These are phyloP conservation scores for Otolemur crassicaudatus DNA, from an alignment of 2,797 vertebrate genomes.

Conservation along the genomic window DNA sequence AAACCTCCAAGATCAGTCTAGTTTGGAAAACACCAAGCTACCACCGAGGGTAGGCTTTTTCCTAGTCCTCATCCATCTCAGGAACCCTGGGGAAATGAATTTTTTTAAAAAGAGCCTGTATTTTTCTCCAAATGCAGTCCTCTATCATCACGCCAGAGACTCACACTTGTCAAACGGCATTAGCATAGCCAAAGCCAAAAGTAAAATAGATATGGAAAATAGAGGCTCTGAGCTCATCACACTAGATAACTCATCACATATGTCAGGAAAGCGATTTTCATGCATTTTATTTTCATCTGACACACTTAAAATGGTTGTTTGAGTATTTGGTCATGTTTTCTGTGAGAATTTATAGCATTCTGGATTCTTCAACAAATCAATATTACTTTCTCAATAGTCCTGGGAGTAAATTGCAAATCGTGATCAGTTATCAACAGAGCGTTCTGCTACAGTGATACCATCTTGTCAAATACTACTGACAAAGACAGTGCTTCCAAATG, in stretches of 20 bases:
- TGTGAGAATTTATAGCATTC: conserved; percentile 42
- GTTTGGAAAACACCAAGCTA: conserved; percentile 10
- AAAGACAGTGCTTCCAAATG: conserved; percentile 46
- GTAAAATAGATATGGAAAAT: conserved; percentile 24
- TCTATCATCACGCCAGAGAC: neutral
- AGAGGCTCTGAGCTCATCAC: conserved; percentile 20
- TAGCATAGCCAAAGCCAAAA: conserved; percentile 54
- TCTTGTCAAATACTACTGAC: conserved; percentile 61
- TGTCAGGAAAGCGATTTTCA: conserved; percentile 58
- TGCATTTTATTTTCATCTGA: conserved; percentile 60
- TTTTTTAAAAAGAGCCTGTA: conserved; percentile 6
- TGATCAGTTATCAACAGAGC: conserved; percentile 52
- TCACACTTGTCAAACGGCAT: conserved; percentile 17
- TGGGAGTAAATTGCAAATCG: conserved; percentile 34
- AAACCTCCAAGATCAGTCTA: conserved; percentile 16
- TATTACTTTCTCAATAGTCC: conserved; percentile 57
- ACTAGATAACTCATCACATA: conserved; percentile 17
- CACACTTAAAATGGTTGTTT: conserved; percentile 49
- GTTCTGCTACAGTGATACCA: neutral
- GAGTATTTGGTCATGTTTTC: conserved; percentile 56
- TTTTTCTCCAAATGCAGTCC: conserved; percentile 39
- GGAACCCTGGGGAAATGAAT: neutral
- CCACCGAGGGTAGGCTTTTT: neutral
- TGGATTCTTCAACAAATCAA: conserved; percentile 50
- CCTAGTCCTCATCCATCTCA: neutral